These are phyloP conservation scores for Petrocephalus sullivani DNA, from an alignment of 2,797 vertebrate genomes.

Conservation along the genomic window DNA sequence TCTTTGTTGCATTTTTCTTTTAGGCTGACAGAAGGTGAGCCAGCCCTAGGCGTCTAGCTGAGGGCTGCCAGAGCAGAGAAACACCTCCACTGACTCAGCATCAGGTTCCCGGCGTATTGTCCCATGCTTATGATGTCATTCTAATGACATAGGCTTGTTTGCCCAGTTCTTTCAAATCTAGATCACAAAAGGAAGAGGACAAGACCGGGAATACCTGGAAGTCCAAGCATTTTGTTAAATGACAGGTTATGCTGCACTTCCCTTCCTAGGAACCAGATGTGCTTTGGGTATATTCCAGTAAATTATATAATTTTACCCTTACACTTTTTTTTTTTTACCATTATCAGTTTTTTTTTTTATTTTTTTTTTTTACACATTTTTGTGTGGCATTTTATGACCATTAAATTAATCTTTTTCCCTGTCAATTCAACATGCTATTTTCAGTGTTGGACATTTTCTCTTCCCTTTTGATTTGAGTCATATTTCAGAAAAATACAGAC, in stretches of 20 bases:
- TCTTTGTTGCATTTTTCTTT: neutral
- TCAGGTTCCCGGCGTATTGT: neutral
- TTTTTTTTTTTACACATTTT: neutral
- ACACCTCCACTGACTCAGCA: neutral
- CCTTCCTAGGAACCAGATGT: neutral
- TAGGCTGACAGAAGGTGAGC: slow-evolving; percentile 5
- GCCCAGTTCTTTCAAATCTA: neutral
- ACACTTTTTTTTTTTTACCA: neutral
- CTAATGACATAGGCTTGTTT: neutral
- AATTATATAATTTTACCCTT: neutral
- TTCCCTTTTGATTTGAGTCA: neutral
- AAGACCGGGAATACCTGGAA: neutral
- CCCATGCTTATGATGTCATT: neutral
- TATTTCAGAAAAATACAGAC: neutral
- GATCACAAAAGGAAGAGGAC: neutral
- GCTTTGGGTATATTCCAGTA: neutral
- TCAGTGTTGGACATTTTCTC: neutral
- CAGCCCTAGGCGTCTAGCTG: neutral
- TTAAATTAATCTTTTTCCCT: neutral
- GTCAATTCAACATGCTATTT: neutral
- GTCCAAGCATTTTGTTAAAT: neutral
- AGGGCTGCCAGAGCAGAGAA: neutral
- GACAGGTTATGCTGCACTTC: neutral
- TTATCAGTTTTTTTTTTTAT: too few relatives aligned
- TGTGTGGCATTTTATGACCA: neutral